Evolutionary conservation across 2,797 vertebrate genomes (phyloP), one percentile per base, ranked within the genome.

Genomic region (Mus spretus): DNA sequence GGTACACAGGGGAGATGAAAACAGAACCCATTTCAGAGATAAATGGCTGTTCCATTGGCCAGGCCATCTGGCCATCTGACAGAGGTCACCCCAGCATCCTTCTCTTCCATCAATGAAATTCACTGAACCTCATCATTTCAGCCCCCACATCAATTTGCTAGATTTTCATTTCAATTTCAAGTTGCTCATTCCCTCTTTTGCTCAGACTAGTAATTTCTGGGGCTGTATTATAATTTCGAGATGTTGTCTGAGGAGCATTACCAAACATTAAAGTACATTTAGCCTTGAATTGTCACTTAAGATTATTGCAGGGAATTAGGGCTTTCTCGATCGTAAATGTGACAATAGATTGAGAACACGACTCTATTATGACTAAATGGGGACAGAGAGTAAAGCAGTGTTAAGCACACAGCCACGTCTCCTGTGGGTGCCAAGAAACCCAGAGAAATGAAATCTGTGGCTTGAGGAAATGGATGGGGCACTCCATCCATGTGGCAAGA

Each of bases 251-350:
- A 98, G 98, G 98, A 98, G 97, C 98, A 98, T 98, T 97, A 89
- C 95, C 97, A 98, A 97, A 94, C 96, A 94, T 97, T 96, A 95
- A 94, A 97, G 95, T 95, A 95, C 97, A 98, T 97, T 98, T 98
- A 98, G 98, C 97, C 97, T 97, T 98, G 98, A 98, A 98, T 97
- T 98, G 97, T 98, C 98, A 98, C 97, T 98, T 98, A 98, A 98
- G 97, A 97, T 97, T 97, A 96, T 98, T 98, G 96, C 97, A 97
- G 98, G 95, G 98, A 97, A 98, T 98, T 97, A 98, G 97, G 93
- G 89, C 59, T 78, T 96, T 97, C 89, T 96, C 3, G 19, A 72
- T 97, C 96, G 91, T 94, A 96, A 97, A 96, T 95, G 97, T 97
- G 95, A 95, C 98, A 98, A 28, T 97, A 97, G 98, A 97, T 97